Conservation (phyloP, 2,888 invertebrate species). For the Thyatira batis region DNA sequence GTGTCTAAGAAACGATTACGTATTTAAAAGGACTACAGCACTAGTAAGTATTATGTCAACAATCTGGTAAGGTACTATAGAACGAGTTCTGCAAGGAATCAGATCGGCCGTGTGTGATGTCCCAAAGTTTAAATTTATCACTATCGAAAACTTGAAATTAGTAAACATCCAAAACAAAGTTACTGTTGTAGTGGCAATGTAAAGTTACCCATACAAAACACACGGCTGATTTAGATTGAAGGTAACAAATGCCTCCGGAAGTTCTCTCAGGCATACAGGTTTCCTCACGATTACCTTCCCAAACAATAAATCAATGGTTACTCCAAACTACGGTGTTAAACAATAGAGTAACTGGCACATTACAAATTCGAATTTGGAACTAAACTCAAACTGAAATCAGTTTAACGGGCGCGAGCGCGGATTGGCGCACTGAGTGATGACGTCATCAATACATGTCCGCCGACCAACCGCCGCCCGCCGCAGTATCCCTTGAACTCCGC, state of each 20-base stretch:
- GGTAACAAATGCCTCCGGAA: background rate
- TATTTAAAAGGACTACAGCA: too few relatives aligned
- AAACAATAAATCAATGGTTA: background rate
- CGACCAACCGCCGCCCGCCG: constrained; percentile 61
- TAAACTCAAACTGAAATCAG: constrained; percentile 72
- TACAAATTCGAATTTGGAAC: constrained; percentile 69
- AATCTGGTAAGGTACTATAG: too few relatives aligned
- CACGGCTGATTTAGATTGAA: background rate
- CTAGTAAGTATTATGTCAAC: too few relatives aligned
- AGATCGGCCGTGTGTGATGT: too few relatives aligned
- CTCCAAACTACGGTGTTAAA: constrained; percentile 8
- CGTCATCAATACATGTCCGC: constrained; percentile 71
- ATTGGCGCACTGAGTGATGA: constrained; percentile 74
- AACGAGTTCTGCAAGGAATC: too few relatives aligned
- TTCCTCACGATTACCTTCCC: background rate
- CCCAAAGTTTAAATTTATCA: too few relatives aligned
- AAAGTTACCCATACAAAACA: background rate
- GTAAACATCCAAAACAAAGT: too few relatives aligned
- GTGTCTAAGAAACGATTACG: too few relatives aligned
- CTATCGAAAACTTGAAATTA: too few relatives aligned
- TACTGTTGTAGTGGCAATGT: too few relatives aligned
- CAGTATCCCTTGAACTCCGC: constrained; percentile 33
- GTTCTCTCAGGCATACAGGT: background rate
- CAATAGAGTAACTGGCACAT: constrained; percentile 34
- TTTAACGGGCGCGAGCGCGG: constrained; percentile 53